Evolutionary conservation across 2,113 vertebrate species (phyloP).

Genomic region (Lepisosteus osseus): DNA sequence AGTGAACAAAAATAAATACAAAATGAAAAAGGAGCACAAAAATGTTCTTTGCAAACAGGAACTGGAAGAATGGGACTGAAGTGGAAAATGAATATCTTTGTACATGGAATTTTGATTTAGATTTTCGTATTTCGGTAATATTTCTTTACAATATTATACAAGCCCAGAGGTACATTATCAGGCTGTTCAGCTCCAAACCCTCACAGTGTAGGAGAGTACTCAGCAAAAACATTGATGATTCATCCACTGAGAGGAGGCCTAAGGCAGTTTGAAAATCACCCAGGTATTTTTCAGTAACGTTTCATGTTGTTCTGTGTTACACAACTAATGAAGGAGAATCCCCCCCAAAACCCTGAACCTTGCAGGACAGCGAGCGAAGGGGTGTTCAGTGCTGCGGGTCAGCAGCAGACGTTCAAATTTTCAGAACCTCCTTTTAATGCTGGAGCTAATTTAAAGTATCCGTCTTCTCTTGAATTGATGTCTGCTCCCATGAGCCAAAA

Average conservation of each 20-base stretch:
- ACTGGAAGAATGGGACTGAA: constrained; percentile 28
- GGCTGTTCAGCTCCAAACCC: constrained; percentile 11
- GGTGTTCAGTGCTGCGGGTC: no score
- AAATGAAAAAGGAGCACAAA: constrained; percentile 45
- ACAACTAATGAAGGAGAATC: not conserved
- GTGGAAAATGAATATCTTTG: constrained; percentile 39
- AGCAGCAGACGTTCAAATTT: not conserved
- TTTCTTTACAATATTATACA: constrained; percentile 66
- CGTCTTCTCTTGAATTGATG: not conserved
- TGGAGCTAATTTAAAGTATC: not conserved
- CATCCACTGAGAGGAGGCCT: not conserved
- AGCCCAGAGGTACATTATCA: constrained; percentile 24
- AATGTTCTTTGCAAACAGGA: constrained; percentile 17
- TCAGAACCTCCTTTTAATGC: not conserved
- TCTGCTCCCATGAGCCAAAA: no score
- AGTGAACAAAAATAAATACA: no score
- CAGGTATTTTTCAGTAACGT: not conserved
- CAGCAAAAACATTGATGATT: not conserved
- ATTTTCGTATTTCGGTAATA: constrained; percentile 38
- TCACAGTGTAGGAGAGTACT: constrained; percentile 4
- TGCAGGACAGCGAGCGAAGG: not conserved
- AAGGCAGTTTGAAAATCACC: not conserved
- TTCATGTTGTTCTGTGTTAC: not conserved
- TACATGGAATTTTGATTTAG: constrained; percentile 29
- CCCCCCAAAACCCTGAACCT: not conserved